phyloP scores from a whole-genome alignment of 2,888 invertebrate species.

The Fragum sueziense region DNA sequence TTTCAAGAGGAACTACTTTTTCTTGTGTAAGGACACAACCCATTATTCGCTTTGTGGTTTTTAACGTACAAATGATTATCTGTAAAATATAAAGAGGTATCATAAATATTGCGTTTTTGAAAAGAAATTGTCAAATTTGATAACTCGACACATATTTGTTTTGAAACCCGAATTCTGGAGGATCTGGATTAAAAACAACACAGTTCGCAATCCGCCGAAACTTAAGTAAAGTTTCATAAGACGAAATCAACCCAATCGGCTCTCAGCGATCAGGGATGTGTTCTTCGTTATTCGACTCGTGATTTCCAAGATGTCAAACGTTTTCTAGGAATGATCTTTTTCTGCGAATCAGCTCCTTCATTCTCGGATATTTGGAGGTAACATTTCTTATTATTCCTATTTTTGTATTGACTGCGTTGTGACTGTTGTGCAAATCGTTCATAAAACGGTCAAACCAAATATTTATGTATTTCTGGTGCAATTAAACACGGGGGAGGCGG shows the following conservation, averaged over 20 bases:
- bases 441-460: slow-evolving; percentile 35
- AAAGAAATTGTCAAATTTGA: not conserved
- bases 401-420: not conserved
- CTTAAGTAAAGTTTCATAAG: slow-evolving; percentile 12
- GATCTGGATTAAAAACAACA: not conserved
- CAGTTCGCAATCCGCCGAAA: not conserved
- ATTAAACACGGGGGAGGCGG: slow-evolving; percentile 51
- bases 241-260: slow-evolving; percentile 16
- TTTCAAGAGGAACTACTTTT: slow-evolving; percentile 52
- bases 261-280: slow-evolving; percentile 1
- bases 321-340: slow-evolving; percentile 3
- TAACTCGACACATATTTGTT: not conserved
- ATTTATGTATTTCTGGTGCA: slow-evolving; percentile 23
- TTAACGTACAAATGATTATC: slow-evolving; percentile 33
- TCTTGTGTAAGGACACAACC: slow-evolving; percentile 46
- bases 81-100: slow-evolving; percentile 32
- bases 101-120: slow-evolving; percentile 4
- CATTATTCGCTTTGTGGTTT: slow-evolving; percentile 44
- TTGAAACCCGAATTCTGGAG: not conserved
- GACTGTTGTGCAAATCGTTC: not conserved
- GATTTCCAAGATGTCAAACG: slow-evolving; percentile 6
- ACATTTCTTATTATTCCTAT: slow-evolving; percentile 21
- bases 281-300: slow-evolving; percentile 17
- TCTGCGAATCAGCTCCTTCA: slow-evolving; percentile 4
- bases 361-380: slow-evolving; percentile 42